Percentiles rank a stretch among this genome's conserved stretches.
Evolutionary conservation across 2,113 vertebrate species (phyloP).

Genomic region (Phaetusa simplex): DNA sequence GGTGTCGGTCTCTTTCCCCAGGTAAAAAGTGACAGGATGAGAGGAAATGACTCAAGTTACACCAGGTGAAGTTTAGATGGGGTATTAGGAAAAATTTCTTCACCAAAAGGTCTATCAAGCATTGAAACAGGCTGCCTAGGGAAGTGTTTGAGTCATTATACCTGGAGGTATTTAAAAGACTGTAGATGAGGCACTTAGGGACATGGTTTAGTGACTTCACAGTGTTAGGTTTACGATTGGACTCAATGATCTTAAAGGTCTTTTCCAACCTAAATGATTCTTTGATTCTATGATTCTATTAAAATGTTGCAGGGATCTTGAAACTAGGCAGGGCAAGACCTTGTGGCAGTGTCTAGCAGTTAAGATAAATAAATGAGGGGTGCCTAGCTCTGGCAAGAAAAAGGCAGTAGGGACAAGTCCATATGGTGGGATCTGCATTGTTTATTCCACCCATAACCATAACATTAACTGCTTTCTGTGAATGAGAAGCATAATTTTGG

Average conservation of each 20-base stretch:
- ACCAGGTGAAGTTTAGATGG: not conserved
- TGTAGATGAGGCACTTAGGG: not conserved
- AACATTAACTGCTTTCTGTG: not conserved
- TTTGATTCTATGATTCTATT: not conserved
- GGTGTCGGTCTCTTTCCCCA: accelerated
- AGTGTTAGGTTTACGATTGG: not conserved
- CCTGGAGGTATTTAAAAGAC: not conserved
- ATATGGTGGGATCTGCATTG: not conserved
- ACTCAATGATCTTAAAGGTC: not conserved
- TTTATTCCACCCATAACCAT: not conserved
- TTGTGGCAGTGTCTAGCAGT: not conserved
- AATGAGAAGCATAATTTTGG: not conserved
- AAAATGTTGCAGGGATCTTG: not conserved
- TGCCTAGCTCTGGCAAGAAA: not conserved
- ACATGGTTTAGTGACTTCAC: not conserved
- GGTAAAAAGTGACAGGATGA: not conserved
- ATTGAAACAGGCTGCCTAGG: not conserved
- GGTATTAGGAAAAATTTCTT: not conserved
- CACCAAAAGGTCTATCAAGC: not conserved
- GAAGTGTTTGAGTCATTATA: not conserved
- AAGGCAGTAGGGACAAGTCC: not conserved
- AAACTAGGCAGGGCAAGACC: not conserved
- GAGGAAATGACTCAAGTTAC: accelerated
- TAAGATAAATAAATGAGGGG: not conserved
- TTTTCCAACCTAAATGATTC: not conserved